Base-by-base conservation (phyloP, 2,888 invertebrate species). In the Hofmannophila pseudospretella region DNA sequence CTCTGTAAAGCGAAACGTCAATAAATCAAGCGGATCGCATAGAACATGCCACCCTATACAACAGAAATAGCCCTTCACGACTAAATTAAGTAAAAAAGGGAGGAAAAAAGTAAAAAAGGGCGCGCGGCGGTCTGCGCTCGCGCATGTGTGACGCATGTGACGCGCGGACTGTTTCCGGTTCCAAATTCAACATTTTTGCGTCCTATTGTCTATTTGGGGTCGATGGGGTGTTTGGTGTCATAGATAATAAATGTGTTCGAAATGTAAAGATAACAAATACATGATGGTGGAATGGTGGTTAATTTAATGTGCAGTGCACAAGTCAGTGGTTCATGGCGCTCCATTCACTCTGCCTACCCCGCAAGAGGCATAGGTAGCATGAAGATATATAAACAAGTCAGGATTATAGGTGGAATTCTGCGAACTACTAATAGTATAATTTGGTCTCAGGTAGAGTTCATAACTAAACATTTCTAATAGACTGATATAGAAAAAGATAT, bases 101-200 rank as follows among this genome's bases (percentile, higher is more conserved):
- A 13, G n/a, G 38, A 40, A 70, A 71, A 67, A 60, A 43, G 12
- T n/a, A 38, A 44, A 80, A 82, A 82, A 80, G 70, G 78, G 77
- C 70, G 62, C 57, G 45, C 16, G 16, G 5, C n/a, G 16, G 16
- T 16, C 16, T 16, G 16, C 16, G 3, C 16, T 16, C 34, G 72
- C 76, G 75, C 85, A 84, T 81, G 79, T 85, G 84, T 60, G 42
- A 63, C 51, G 58, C 85, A 84, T 78, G 73, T 85, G 84, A 74
- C 67, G 75, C 53, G 51, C 49, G 47, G 42, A 47, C 48, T 54
- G 69, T 79, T 85, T 85, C 85, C 85, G 84, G 79, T 77, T 66
- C 59, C 57, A 58, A 60, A 63, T 64, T 60, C 55, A 58, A 64
- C 67, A 75, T 76, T 80, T 80, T 77, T 56, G 58, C 59, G 67